Conservation (phyloP, 1,140 invertebrate species). For the Eufriesea mexicana region DNA sequence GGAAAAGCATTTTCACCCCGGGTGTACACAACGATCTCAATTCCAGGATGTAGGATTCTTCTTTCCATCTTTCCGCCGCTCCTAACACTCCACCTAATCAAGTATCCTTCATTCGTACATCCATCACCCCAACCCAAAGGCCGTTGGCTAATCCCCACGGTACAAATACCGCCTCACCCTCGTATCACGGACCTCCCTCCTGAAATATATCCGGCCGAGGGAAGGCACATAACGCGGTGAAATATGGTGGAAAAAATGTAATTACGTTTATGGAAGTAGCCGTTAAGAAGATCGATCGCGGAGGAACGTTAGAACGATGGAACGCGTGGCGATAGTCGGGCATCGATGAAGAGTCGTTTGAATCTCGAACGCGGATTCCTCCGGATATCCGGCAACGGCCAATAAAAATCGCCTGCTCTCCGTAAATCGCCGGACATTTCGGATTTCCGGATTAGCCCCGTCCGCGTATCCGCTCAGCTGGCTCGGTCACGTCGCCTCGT, state of each 20-base stretch:
- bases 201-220: no score
- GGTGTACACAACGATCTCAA: no score
- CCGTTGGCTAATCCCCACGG: no score
- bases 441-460: slow-evolving; percentile 61
- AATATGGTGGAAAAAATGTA: not conserved
- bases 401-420: slow-evolving; percentile 45
- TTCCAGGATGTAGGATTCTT: no score
- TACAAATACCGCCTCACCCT: no score
- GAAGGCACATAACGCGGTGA: no score
- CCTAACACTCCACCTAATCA: no score
- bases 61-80: no score
- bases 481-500: slow-evolving; percentile 43
- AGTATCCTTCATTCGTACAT: no score
- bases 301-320: not conserved
- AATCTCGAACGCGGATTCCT: slow-evolving; percentile 29
- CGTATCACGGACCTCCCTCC: no score
- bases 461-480: slow-evolving; percentile 39
- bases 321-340: not conserved
- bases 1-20: no score
- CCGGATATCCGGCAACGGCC: slow-evolving; percentile 23
- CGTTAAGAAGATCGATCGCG: not conserved
- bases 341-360: slow-evolving; percentile 18
- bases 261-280: not conserved
- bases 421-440: slow-evolving; percentile 52
- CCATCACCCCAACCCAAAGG: no score